Evolutionary conservation across 2,113 vertebrate genomes (phyloP).

Genomic region (Platanista minor): DNA sequence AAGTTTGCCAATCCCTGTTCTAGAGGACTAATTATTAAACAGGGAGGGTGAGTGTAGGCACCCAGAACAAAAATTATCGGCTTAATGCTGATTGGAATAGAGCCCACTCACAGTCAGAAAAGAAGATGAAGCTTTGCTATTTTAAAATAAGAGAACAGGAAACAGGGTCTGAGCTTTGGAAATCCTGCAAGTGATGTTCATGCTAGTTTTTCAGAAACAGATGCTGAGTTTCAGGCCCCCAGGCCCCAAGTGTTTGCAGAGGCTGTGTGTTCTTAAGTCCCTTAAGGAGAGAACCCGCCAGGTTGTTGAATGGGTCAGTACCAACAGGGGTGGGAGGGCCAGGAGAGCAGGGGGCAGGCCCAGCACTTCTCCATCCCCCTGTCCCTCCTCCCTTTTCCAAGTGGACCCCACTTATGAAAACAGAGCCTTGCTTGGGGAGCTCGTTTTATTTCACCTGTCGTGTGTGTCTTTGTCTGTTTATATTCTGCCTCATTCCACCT

Average conservation of each 20-base stretch:
- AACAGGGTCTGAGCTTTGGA: too few species aligned
- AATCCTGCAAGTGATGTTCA: background rate
- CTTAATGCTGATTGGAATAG: background rate
- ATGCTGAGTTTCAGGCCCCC: background rate
- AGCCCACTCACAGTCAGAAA: background rate
- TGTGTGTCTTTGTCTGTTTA: background rate
- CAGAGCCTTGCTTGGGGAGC: background rate
- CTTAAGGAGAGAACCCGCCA: background rate
- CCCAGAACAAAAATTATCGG: background rate
- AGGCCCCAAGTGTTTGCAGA: background rate
- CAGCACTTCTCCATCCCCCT: background rate
- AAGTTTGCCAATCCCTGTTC: background rate
- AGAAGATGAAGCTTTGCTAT: background rate
- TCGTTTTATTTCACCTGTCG: background rate
- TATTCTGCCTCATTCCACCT: background rate
- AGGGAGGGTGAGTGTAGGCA: background rate
- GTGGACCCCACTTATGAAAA: background rate
- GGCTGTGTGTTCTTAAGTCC: background rate
- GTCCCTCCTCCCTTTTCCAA: accelerated
- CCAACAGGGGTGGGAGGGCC: accelerated
- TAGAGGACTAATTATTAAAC: background rate
- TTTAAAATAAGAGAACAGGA: background rate
- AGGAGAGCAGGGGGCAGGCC: background rate
- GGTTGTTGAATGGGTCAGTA: background rate
- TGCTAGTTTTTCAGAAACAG: background rate